A percentile compares a stretch with the other conserved stretches of the same genome.
These are phyloP conservation scores for Protonemura montana DNA, from an alignment of 2,888 invertebrate species.

Conservation along the genomic window DNA sequence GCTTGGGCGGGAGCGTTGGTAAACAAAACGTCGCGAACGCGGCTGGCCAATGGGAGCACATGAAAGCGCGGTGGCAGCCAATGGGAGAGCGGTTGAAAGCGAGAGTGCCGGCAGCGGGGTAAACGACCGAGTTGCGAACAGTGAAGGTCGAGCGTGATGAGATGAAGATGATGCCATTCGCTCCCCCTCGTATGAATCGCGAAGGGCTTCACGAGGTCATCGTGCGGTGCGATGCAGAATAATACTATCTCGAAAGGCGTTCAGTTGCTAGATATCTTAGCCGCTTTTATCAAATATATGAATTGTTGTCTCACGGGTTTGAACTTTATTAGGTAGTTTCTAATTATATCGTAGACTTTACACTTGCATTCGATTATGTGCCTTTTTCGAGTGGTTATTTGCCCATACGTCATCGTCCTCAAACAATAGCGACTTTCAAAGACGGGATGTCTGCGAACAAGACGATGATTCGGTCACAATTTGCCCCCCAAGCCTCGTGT, in stretches of 20 bases:
- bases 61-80: not conserved
- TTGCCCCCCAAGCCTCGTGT: not conserved
- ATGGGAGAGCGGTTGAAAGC: not conserved
- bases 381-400: not conserved
- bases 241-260: not conserved
- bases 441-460: not conserved
- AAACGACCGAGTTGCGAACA: constrained; percentile 24
- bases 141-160: constrained; percentile 38
- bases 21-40: constrained; percentile 9
- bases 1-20: not conserved
- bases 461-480: not conserved
- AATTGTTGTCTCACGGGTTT: not conserved
- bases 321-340: not conserved
- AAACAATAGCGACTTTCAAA: not conserved
- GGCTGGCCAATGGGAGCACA: constrained; percentile 22
- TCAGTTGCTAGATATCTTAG: not conserved
- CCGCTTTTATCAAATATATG: not conserved
- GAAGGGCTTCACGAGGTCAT: not conserved
- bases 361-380: not conserved
- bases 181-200: not conserved
- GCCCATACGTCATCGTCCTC: not conserved
- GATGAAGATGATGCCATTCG: constrained; percentile 24
- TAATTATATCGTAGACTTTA: not conserved
- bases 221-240: not conserved
- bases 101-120: constrained; percentile 21